These are phyloP conservation scores for Chaenocephalus aceratus DNA, from an alignment of 2,113 vertebrate species.

Conservation along the genomic window DNA sequence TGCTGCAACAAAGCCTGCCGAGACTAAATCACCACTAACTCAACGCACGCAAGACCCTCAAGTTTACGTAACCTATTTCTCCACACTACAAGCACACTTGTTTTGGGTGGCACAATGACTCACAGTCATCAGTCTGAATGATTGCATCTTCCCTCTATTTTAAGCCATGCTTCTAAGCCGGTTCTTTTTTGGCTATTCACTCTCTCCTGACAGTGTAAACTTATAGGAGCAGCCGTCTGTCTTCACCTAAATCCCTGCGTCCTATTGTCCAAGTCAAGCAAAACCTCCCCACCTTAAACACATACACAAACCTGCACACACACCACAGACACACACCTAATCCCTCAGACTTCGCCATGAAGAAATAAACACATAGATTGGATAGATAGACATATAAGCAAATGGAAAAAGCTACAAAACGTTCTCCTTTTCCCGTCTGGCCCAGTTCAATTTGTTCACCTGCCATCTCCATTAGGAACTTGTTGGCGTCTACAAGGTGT, in stretches of 20 bases:
- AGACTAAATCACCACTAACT: slow-evolving; percentile 28
- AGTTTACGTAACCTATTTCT: slow-evolving; percentile 39
- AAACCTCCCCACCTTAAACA: slow-evolving; percentile 58
- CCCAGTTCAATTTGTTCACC: slow-evolving; percentile 48
- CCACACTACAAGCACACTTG: slow-evolving; percentile 31
- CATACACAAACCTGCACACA: slow-evolving; percentile 61
- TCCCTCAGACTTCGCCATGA: slow-evolving; percentile 37
- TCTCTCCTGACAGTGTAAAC: slow-evolving; percentile 42
- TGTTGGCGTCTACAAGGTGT: slow-evolving; percentile 25
- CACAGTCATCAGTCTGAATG: background rate
- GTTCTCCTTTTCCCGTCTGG: slow-evolving; percentile 33
- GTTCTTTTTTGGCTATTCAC: slow-evolving; percentile 40
- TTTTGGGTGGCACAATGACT: slow-evolving; percentile 8
- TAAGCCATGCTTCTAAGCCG: slow-evolving; percentile 13
- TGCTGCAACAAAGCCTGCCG: slow-evolving; percentile 26
- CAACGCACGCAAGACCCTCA: slow-evolving; percentile 10
- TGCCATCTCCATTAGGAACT: slow-evolving; percentile 22
- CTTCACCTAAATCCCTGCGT: slow-evolving; percentile 52
- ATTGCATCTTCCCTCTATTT: slow-evolving; percentile 51
- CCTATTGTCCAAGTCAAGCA: slow-evolving; percentile 45
- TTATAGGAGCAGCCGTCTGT: slow-evolving; percentile 43
- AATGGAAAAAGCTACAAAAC: slow-evolving; percentile 34
- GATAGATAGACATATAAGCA: slow-evolving; percentile 35
- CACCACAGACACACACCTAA: slow-evolving; percentile 48
- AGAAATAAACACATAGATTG: slow-evolving; percentile 61